Evolutionary conservation across 2,113 vertebrate species (phyloP).

Genomic region (Oxyura jamaicensis): DNA sequence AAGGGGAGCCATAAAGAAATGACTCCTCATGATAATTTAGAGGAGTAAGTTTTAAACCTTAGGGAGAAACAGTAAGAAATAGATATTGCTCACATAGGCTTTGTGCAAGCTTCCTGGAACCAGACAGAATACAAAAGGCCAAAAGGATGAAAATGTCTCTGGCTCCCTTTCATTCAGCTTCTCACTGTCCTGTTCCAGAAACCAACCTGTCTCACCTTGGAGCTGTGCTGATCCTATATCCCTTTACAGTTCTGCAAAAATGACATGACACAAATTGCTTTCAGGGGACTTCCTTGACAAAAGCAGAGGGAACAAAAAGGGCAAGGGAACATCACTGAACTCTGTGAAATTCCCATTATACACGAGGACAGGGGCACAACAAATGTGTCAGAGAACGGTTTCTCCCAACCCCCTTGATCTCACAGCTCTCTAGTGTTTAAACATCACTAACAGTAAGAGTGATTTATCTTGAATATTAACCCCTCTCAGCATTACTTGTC

Average conservation of each 20-base stretch:
- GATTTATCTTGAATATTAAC: neutral
- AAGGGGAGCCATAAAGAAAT: neutral
- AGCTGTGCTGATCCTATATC: accelerated
- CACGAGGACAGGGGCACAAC: neutral
- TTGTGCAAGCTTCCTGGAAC: neutral
- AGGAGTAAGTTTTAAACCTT: neutral
- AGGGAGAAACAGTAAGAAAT: neutral
- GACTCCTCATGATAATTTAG: neutral
- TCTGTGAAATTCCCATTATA: neutral
- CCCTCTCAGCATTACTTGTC: neutral
- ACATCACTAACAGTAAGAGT: neutral
- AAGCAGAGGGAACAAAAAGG: neutral
- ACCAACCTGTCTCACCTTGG: neutral
- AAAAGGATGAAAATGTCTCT: neutral
- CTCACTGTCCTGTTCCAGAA: neutral
- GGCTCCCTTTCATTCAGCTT: neutral
- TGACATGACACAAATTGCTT: neutral
- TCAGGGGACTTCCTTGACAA: neutral
- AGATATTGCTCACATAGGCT: neutral
- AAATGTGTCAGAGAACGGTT: neutral
- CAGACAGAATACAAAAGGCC: neutral
- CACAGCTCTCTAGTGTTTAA: neutral
- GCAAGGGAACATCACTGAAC: neutral
- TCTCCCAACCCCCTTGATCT: neutral
- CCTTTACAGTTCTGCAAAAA: neutral